A percentile compares a stretch with the other conserved stretches of the same genome.
Conservation (phyloP, 2,113 vertebrate genomes). For the Cinclus cinclus region DNA sequence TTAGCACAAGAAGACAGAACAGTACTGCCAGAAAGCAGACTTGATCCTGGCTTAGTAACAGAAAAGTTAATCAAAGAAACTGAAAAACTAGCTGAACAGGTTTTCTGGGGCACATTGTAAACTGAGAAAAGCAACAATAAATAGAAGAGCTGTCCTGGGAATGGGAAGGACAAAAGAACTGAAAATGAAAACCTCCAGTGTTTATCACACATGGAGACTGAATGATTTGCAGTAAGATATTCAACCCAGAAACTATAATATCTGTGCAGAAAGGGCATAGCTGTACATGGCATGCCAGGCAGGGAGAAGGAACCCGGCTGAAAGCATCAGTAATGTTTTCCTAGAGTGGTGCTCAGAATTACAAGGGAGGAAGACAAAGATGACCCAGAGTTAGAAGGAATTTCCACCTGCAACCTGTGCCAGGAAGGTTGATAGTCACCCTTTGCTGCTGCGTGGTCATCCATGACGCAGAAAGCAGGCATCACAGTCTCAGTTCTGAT, state of each 20-base stretch:
- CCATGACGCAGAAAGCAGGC: accelerated
- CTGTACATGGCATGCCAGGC: neutral
- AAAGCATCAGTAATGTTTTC: neutral
- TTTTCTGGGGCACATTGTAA: constrained; percentile 1
- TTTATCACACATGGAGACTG: neutral
- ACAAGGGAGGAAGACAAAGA: neutral
- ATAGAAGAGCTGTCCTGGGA: neutral
- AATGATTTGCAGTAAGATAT: neutral
- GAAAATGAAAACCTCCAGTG: neutral
- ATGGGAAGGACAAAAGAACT: neutral
- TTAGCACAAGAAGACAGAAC: neutral
- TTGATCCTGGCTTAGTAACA: neutral
- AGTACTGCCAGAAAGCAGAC: neutral
- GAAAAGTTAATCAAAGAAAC: constrained; percentile 10
- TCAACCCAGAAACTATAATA: neutral
- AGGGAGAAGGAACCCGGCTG: neutral
- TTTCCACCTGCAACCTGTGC: neutral
- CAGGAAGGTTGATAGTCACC: neutral
- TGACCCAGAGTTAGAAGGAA: neutral
- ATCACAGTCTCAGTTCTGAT: neutral
- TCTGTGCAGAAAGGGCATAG: neutral
- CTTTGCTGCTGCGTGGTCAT: neutral
- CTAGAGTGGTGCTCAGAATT: neutral
- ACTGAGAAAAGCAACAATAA: neutral
- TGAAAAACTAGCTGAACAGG: constrained; percentile 36